A percentile compares a stretch with the other conserved stretches of the same genome.
These are phyloP conservation scores for Myiothlypis coronata DNA, from an alignment of 2,797 vertebrate species.

Conservation along the genomic window DNA sequence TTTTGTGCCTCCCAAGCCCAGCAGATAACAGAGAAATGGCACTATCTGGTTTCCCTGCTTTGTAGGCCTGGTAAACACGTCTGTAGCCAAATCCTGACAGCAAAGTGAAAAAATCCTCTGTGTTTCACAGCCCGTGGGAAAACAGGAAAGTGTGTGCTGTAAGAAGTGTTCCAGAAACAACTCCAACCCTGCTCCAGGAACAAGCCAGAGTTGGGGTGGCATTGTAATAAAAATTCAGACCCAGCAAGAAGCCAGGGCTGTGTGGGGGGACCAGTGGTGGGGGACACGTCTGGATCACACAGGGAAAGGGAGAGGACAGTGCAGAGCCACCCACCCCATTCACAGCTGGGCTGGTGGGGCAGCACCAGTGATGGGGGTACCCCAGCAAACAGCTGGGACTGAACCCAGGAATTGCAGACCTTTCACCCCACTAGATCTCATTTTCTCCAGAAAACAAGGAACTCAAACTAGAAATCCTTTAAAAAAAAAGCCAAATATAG, in stretches of 20 bases:
- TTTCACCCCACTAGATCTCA: neutral
- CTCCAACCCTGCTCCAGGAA: neutral
- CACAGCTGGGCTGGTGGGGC: neutral
- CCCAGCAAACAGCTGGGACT: fast-evolving
- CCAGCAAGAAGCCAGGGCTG: neutral
- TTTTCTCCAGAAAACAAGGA: neutral
- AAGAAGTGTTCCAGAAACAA: constrained; percentile 14
- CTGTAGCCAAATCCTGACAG: constrained; percentile 50
- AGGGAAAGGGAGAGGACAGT: neutral
- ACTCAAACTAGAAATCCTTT: neutral
- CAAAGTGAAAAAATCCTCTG: constrained; percentile 39
- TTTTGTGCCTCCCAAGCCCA: neutral
- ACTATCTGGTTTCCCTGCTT: constrained; percentile 54
- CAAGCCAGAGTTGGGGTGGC: fast-evolving
- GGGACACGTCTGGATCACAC: neutral
- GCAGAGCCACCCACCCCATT: fast-evolving
- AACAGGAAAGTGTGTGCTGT: constrained; percentile 23
- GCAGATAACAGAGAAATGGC: constrained; percentile 38
- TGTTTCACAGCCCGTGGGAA: constrained; percentile 31
- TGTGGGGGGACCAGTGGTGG: fast-evolving
- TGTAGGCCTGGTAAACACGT: constrained; percentile 19
- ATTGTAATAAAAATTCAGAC: neutral
- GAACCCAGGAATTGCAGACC: fast-evolving
- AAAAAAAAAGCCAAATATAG: fast-evolving
- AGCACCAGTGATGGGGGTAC: neutral